Evolutionary conservation across 1,140 invertebrate genomes (phyloP), one percentile per base, ranked within the genome.

Genomic region (Bombus affinis): DNA sequence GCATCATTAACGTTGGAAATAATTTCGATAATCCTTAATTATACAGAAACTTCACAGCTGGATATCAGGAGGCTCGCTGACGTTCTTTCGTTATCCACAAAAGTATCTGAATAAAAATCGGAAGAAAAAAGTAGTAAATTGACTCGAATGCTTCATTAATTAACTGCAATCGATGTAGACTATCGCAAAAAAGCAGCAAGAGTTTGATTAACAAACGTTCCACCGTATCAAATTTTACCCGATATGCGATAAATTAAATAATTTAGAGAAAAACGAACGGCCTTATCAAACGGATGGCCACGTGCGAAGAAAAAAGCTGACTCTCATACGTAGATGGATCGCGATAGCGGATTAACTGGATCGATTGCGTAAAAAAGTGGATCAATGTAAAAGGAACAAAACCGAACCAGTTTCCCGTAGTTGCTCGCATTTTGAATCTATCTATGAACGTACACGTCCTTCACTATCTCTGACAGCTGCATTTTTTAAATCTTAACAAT

Each of bases 311-410:
- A 78, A 84, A 84, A 79, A 84, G n/a, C 77, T 12, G 28, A 35
- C 42, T 71, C 82, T 15, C n/a, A n/a, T 79, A 71, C 66, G 8
- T 79, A 79, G 82, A 79, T 84, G 53, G 35, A n/a, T 57, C 53
- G 25, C 39, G 82, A 84, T 84, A 84, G 75, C 77, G 82, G 76
- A 84, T 84, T 79, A 79, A 84, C 82, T 84, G 82, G 82, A 84
- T 84, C 66, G 82, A 84, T 79, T 79, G 75, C 53, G 59, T 84
- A 79, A 84, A 84, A 84, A 84, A 18, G 75, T 62, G 53, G 39
- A 77, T 83, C 73, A 57, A 42, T 74, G 76, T 79, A 79, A 84
- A 84, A 84, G 75, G 66, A 84, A 84, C 44, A 44, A 84, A 79
- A 79, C 79, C 82, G 39, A 84, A 84, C 82, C 82, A 84, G 82